Conservation (phyloP, 2,888 invertebrate species). For the Eristalis arbustorum region DNA sequence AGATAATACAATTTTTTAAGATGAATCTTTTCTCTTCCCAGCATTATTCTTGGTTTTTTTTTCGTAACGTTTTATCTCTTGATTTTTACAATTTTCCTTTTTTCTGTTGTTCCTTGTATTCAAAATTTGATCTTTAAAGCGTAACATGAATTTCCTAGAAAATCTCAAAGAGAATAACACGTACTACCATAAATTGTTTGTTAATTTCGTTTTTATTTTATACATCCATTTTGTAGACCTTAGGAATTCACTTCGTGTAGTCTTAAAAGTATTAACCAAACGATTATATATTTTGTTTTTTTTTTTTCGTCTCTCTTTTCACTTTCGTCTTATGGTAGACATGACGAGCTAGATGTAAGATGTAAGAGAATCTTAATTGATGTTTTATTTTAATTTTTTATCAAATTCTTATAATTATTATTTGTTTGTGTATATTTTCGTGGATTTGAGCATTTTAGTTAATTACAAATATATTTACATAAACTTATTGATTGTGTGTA, state of each 20-base stretch:
- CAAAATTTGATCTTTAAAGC: conserved; percentile 10
- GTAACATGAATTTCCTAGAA: conserved; percentile 60
- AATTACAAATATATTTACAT: conserved; percentile 43
- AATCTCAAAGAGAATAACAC: conserved; percentile 58
- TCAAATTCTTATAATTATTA: neutral
- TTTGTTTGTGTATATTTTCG: conserved; percentile 57
- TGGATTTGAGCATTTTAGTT: conserved; percentile 41
- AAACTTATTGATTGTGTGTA: conserved; percentile 24
- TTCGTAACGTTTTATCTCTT: neutral
- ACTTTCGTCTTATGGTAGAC: conserved; percentile 23
- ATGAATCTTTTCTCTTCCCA: conserved; percentile 17
- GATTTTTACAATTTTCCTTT: too few relatives aligned
- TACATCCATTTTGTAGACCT: conserved; percentile 3
- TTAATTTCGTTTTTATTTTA: conserved; percentile 19
- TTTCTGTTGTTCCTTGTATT: conserved; percentile 4
- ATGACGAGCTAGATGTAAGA: neutral
- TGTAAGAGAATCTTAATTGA: neutral
- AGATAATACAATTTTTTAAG: conserved; percentile 70
- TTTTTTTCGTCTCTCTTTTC: too few relatives aligned
- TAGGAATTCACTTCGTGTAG: neutral
- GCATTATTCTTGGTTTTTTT: neutral
- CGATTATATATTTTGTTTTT: neutral
- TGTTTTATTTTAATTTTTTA: conserved; percentile 1
- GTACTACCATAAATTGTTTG: conserved; percentile 2
- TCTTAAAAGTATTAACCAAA: conserved; percentile 46